Evolutionary conservation across 2,113 vertebrate species (phyloP), one percentile per base, ranked within the genome.

Genomic region (Aphyosemion australe): DNA sequence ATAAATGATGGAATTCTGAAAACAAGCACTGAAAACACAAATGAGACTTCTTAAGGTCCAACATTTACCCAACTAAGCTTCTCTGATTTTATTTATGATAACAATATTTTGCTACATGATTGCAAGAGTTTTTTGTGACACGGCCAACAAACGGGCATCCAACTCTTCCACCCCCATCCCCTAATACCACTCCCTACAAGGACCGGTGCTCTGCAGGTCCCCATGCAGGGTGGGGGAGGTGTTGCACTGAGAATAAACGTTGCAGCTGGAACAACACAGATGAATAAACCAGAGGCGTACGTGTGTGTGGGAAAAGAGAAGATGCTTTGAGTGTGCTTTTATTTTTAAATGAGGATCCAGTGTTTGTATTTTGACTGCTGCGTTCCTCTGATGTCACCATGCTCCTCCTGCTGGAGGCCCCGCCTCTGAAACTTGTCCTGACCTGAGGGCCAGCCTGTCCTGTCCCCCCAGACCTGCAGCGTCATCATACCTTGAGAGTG

Each of bases 231-330:
- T 12, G 65, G 76, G 74, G 78, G 69, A 52, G 63, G 76, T 46
- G 68, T 19, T 1, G 26, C 58, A 66, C 74, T 69, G 65, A 76
- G 79, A 87, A 79, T 74, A 78, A 82, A 88, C 74, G 66, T 20
- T 65, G 79, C 74, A 72, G 81, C 81, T 82, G 83, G 70, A 76
- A 65, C 5, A 7, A 64, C 63, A 47, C 41, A 56, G 15, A 53
- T 67, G 72, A 37, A 7, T 50, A 43, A 79, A 64, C 21, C 55
- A 60, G n/a, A 68, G 31, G 73, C 3, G 10, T 42, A 13, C 12
- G 11, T 12, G 11, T 11, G 12, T 13, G 41, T 12, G 14, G 12
- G 1, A 12, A 37, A 47, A 12, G 53, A 47, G 31, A 2, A 26
- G 26, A 26, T 26, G 26, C 3, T 4, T 26, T 26, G 26, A 4